Conservation (phyloP, 2,113 vertebrate species). For the Amblyornis subalaris region DNA sequence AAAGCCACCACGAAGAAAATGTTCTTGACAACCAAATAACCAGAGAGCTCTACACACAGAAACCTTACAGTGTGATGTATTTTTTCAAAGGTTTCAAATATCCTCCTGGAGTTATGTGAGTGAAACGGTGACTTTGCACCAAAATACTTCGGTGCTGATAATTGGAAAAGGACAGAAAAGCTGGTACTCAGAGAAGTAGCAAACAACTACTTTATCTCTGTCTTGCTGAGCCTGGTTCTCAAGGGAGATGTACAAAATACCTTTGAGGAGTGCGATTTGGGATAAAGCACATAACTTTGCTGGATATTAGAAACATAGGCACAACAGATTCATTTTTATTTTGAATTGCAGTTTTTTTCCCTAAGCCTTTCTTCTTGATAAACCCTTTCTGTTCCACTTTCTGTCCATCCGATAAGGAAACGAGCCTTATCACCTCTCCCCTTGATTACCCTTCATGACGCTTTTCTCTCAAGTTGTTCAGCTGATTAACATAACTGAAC, state of each 20-base stretch:
- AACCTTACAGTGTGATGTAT: neutral
- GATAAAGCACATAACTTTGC: neutral
- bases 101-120: neutral
- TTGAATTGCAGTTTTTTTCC: neutral
- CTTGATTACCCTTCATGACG: neutral
- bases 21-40: neutral
- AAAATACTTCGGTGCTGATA: neutral
- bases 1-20: neutral
- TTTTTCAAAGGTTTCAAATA: neutral
- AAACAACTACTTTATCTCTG: neutral
- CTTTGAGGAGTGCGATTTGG: neutral
- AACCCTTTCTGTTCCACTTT: neutral
- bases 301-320: neutral
- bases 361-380: neutral
- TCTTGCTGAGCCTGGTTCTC: neutral
- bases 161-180: neutral
- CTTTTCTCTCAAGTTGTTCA: conserved; percentile 13
- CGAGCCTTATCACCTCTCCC: conserved; percentile 24
- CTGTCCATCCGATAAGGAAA: neutral
- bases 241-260: neutral
- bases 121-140: neutral
- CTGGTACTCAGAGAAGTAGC: neutral
- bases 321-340: neutral
- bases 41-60: neutral
- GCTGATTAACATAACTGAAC: neutral